A percentile compares a stretch with the other conserved stretches of the same genome.
These are phyloP conservation scores for Linurgus olivaceus DNA, from an alignment of 2,797 vertebrate species.

Conservation along the genomic window DNA sequence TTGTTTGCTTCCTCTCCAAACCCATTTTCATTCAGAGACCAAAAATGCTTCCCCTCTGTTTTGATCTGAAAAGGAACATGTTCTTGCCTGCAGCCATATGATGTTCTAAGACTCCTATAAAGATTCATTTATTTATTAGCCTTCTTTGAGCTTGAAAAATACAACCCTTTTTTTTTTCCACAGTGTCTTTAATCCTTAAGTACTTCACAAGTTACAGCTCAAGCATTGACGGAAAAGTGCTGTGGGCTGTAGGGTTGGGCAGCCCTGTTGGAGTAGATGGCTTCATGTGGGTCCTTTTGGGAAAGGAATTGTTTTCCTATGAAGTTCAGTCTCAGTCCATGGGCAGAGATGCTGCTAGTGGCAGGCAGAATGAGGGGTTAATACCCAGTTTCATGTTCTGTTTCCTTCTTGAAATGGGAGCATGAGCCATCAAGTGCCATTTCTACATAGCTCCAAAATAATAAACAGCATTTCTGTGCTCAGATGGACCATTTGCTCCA, in stretches of 20 bases:
- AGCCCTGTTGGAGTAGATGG: background rate
- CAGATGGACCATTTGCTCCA: background rate
- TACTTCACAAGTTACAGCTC: background rate
- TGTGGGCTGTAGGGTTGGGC: background rate
- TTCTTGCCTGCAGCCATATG: background rate
- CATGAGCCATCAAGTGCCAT: background rate
- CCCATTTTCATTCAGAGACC: background rate
- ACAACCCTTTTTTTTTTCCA: background rate
- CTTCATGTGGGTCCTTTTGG: background rate
- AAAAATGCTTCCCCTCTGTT: background rate
- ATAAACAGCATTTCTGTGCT: background rate
- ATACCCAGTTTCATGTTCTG: background rate
- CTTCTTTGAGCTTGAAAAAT: background rate
- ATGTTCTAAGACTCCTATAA: background rate
- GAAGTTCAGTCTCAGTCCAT: background rate
- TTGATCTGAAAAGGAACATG: background rate
- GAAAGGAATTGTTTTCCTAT: background rate
- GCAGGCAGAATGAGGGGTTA: background rate
- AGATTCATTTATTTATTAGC: background rate
- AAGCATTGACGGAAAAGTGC: background rate
- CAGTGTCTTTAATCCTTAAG: background rate
- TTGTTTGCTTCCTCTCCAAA: background rate
- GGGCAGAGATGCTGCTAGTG: rapidly evolving
- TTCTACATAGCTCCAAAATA: background rate
- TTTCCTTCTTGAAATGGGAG: background rate